Base-by-base conservation (phyloP, 2,113 vertebrate species). In the Hippocampus mohnikei region DNA sequence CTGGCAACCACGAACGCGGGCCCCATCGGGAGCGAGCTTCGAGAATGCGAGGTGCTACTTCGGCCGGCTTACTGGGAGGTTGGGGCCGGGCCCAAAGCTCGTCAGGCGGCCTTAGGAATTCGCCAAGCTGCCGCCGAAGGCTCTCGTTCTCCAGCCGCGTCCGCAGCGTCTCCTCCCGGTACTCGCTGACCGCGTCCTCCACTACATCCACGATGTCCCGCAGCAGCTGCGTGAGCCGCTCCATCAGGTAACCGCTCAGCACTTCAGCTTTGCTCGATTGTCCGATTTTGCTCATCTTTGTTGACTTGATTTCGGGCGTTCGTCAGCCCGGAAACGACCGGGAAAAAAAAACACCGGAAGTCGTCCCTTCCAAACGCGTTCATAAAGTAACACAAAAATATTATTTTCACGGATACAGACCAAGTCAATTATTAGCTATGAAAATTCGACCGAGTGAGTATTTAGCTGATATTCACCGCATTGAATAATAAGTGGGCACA, bases 171-270 rank as follows among this genome's bases (percentile, higher is more conserved):
- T 93, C 92, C 80, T 93, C 90, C 52, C 90, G 88, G 82, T 90
- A 92, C 82, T 93, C 90, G 55, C 83, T 80, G 46, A 93, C 90
- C 69, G 91, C 90, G 81, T 87, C 91, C 73, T 81, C 89, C 81
- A 93, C 92, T 55, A 91, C 90, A 70, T 85, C 85, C 68, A 93
- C 69, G n/a, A 93, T 88, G 83, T 93, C 92, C 79, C 89, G 87
- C 67, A 93, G 88, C 76, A 90, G 84, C 61, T 46, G 88, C 56
- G 85, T 74, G 33, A 93, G 80, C 68, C 92, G 90, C 82, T 93
- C 91, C 56, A 86, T 88, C 71, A 93, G 83, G 79, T 88, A 91
- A 18, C 87, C 81, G 74, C 80, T 89, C 59, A 93, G 82, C 53
- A 91, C 77, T 77, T 90, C 88, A 5, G 91, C 74, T 66, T 89